phyloP scores from a whole-genome alignment of 2,888 invertebrate species.

The Bimastos eiseni region DNA sequence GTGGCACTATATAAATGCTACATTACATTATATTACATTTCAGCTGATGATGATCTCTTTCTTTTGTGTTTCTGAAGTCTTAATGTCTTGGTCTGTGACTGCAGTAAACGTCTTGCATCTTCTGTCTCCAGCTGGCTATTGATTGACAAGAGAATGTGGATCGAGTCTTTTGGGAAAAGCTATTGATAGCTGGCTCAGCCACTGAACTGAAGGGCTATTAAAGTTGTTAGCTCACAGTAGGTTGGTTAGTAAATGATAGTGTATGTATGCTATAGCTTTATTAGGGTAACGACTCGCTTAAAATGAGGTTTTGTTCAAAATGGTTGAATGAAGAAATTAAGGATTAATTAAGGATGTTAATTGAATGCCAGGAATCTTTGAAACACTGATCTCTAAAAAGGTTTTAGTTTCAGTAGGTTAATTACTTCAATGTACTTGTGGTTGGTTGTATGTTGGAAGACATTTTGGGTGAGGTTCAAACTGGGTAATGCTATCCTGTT shows the following conservation, averaged over 20 bases:
- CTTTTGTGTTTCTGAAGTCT: background rate
- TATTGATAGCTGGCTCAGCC: background rate
- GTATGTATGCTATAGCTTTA: background rate
- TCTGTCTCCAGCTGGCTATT: background rate
- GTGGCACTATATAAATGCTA: no score
- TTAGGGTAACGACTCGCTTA: background rate
- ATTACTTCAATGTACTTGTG: background rate
- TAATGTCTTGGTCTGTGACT: background rate
- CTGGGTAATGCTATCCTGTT: background rate
- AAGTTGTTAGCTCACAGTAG: background rate
- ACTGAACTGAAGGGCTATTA: background rate
- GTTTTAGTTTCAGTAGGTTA: background rate
- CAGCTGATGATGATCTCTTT: background rate
- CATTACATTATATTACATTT: background rate
- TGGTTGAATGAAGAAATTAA: background rate
- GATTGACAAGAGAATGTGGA: background rate
- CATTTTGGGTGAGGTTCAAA: background rate
- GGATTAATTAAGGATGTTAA: background rate
- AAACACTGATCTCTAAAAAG: background rate
- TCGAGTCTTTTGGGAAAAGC: background rate
- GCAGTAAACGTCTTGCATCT: background rate
- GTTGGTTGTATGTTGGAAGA: background rate
- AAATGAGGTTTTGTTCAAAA: background rate
- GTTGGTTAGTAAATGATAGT: background rate
- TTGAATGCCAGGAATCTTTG: background rate